Evolutionary conservation across 2,797 vertebrate species (phyloP).

Genomic region (Cercopithecus hamlyni): DNA sequence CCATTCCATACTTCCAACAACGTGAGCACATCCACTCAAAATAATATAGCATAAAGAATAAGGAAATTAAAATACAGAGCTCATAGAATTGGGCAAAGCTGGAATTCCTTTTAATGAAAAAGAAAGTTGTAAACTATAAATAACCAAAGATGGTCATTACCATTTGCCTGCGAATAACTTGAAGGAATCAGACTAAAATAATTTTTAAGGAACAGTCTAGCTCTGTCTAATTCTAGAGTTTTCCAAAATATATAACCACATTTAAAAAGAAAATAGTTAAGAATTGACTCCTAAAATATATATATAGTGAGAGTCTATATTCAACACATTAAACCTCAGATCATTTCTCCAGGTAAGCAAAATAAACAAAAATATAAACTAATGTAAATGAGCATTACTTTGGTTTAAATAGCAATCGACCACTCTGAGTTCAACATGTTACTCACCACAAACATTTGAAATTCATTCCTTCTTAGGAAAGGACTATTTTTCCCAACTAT

Average conservation of each 20-base stretch:
- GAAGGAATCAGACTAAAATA: neutral
- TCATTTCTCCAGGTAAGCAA: neutral
- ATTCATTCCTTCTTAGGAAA: neutral
- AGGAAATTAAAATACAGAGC: neutral
- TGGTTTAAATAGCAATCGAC: neutral
- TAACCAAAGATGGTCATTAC: neutral
- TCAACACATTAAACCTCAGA: neutral
- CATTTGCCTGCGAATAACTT: neutral
- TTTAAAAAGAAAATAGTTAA: neutral
- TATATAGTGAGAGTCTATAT: neutral
- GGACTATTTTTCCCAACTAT: neutral
- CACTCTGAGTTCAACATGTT: slow-evolving; percentile 1
- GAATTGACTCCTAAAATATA: neutral
- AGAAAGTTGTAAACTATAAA: neutral
- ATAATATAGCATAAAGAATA: neutral
- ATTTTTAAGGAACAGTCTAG: neutral
- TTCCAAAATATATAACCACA: neutral
- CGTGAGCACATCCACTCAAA: neutral
- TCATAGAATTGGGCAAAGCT: neutral
- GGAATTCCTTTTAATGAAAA: neutral
- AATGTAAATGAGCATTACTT: neutral
- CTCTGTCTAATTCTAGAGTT: neutral
- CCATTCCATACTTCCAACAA: neutral
- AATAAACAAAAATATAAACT: slow-evolving; percentile 15
- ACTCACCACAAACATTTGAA: slow-evolving; percentile 1